A percentile compares a stretch with the other conserved stretches of the same genome.
phyloP scores from a whole-genome alignment of 2,797 vertebrate genomes.

The Brotula barbata region DNA sequence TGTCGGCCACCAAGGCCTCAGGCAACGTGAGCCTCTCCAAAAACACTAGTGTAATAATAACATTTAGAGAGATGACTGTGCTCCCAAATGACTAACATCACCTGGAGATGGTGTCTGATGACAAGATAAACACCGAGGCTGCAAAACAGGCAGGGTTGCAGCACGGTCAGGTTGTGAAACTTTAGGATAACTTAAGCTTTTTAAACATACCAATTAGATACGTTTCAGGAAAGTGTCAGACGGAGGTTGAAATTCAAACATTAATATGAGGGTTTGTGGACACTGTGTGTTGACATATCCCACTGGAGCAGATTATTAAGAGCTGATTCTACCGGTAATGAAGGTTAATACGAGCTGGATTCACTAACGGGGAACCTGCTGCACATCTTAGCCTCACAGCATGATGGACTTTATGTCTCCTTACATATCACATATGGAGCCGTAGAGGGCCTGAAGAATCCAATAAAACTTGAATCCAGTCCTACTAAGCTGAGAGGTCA shows the following conservation, averaged over 20 bases:
- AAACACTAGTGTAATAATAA: slow-evolving; percentile 46
- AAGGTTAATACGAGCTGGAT: slow-evolving; percentile 13
- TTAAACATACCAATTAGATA: slow-evolving; percentile 26
- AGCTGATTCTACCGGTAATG: slow-evolving; percentile 21
- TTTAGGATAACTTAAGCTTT: neutral
- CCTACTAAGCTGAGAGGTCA: no score
- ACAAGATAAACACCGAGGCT: slow-evolving; percentile 18
- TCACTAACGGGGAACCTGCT: slow-evolving; percentile 4
- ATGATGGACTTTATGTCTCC: neutral
- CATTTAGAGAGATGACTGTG: slow-evolving; percentile 24
- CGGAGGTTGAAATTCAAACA: slow-evolving; percentile 30
- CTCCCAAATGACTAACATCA: slow-evolving; percentile 18
- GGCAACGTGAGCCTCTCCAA: slow-evolving; percentile 39
- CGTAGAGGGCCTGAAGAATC: no score
- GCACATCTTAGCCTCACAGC: neutral
- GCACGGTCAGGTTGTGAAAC: slow-evolving; percentile 36
- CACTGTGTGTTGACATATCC: slow-evolving; percentile 37
- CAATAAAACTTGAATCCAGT: no score
- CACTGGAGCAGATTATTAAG: slow-evolving; percentile 34
- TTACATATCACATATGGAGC: no score
- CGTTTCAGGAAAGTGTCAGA: slow-evolving; percentile 13
- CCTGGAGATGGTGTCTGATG: slow-evolving; percentile 23
- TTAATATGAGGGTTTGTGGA: slow-evolving; percentile 9
- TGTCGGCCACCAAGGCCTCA: slow-evolving; percentile 23
- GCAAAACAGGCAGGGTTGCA: slow-evolving; percentile 12